Evolutionary conservation across 2,113 vertebrate species (phyloP), one percentile per base, ranked within the genome.

Genomic region (Pelodiscus sinensis): DNA sequence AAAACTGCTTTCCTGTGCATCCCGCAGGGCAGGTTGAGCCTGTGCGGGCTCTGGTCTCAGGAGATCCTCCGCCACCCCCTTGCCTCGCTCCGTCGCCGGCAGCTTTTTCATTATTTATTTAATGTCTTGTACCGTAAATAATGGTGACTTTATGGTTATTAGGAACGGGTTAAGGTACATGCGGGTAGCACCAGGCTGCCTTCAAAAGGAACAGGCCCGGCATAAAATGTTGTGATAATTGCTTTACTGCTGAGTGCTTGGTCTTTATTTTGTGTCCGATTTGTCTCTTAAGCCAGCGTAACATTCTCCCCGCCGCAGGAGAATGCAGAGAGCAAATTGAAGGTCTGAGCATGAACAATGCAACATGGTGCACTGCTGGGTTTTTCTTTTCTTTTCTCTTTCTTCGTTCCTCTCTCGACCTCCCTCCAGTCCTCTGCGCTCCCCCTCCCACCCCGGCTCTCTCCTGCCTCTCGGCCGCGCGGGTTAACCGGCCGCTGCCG

Each of bases 111-210:
- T 98, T 98, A 98, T 98, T 98, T 98, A 98, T 98, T 98, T 99
- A 99, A 99, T 99, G 99, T 99, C 99, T 99, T 99, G 99, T 99
- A 99, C 99, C 99, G 99, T 99, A 99, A 99, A 99, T 99, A 99
- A 99, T 99, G 99, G 99, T 97, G 98, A 98, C 98, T 99, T 99
- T 99, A 99, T 99, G 99, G 99, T 99, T 99, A 99, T 99, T 99
- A 99, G 99, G 98, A 98, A 98, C 98, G 97, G 98, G 99, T 99
- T 99, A 99, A 98, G 98, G 98, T 98, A 98, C 98, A 98, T 98
- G 98, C 97, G 94, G 97, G 98, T 97, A 98, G 98, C 98, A 98
- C 98, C 98, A 98, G 98, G 97, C 98, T 97, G 98, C 98, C 99
- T 98, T 99, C 98, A 99, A 99, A 99, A 98, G 98, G 98, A 98